phyloP scores from a whole-genome alignment of 2,113 vertebrate species.

The Phocoena sinus region DNA sequence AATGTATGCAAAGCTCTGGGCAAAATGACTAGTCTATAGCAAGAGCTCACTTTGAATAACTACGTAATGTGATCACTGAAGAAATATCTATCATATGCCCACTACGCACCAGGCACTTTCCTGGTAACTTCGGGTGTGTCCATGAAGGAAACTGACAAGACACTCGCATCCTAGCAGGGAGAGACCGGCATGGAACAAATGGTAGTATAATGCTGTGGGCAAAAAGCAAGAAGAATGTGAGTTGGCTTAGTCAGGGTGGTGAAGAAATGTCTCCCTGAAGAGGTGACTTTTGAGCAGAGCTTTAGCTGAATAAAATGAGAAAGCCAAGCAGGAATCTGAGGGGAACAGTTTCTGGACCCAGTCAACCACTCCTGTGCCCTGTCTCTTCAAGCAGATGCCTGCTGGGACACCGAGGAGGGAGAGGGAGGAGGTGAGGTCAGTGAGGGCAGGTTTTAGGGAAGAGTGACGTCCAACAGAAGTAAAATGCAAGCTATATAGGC shows the following conservation, averaged over 20 bases:
- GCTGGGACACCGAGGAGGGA: neutral
- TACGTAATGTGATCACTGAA: neutral
- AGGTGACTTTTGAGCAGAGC: neutral
- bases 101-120: neutral
- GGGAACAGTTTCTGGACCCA: neutral
- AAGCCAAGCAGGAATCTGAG: neutral
- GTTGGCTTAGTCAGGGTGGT: neutral
- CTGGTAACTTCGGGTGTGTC: rapidly evolving
- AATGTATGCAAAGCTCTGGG: neutral
- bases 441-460: neutral
- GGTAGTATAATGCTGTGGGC: neutral
- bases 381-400: neutral
- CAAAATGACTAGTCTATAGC: neutral
- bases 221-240: neutral
- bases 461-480: neutral
- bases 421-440: rapidly evolving
- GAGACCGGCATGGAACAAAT: neutral
- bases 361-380: rapidly evolving
- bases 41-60: neutral
- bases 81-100: neutral
- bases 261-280: neutral
- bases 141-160: neutral
- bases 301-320: neutral
- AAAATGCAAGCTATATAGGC: neutral
- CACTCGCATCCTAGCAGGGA: neutral